Conservation (phyloP, 1,140 invertebrate species). For the Magallana angulata region DNA sequence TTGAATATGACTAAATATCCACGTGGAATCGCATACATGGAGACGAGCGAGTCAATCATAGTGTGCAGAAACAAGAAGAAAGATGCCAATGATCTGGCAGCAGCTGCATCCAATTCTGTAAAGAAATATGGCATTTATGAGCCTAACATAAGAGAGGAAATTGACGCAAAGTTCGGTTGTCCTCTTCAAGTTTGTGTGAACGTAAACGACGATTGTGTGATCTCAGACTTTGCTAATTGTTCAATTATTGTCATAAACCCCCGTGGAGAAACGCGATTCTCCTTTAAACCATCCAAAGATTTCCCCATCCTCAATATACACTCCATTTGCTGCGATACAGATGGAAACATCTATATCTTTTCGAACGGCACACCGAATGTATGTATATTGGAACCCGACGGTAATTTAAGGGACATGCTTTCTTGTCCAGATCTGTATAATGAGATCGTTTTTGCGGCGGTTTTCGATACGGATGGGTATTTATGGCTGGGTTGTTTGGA, state of each 20-base stretch:
- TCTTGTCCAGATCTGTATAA: not conserved
- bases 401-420: not conserved
- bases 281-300: conserved; percentile 15
- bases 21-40: not conserved
- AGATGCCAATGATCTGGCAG: not conserved
- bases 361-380: not conserved
- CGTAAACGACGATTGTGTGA: not conserved
- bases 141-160: not conserved
- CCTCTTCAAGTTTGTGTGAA: conserved; percentile 1
- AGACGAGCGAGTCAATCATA: not conserved
- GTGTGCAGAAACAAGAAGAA: not conserved
- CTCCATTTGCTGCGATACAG: not conserved
- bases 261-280: not conserved
- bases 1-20: conserved; percentile 20
- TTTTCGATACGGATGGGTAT: not conserved
- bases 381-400: not conserved
- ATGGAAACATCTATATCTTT: conserved; percentile 15
- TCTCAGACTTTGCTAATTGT: not conserved
- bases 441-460: not conserved
- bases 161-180: not conserved
- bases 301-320: not conserved
- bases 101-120: not conserved
- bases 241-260: not conserved
- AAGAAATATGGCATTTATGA: not conserved
- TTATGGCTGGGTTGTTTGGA: conserved; percentile 5